Percentiles rank a stretch among this genome's conserved stretches.
Conservation (phyloP, 2,888 invertebrate species). For the Dryocosmus kuriphilus region DNA sequence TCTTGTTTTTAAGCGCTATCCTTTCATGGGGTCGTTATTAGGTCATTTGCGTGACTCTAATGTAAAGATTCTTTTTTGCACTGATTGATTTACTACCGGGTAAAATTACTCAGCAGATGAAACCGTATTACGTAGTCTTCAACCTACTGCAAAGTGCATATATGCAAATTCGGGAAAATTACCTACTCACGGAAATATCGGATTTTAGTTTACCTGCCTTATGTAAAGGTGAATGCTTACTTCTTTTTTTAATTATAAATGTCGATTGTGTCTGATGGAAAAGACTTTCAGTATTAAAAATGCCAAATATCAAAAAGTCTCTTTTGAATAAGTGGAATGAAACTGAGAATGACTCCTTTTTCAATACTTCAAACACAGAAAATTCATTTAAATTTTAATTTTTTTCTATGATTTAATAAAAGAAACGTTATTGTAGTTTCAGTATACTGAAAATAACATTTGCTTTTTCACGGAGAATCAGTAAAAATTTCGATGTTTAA, state of each 20-base stretch:
- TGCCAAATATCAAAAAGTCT: too few species aligned
- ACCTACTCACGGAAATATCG: background rate
- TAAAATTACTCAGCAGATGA: conserved; percentile 13
- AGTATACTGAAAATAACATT: too few species aligned
- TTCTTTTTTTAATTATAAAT: background rate
- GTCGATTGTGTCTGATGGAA: background rate
- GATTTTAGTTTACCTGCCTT: background rate
- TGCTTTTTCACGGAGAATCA: too few species aligned
- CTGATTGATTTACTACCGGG: conserved; percentile 20
- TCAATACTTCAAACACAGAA: too few species aligned
- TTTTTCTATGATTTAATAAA: too few species aligned
- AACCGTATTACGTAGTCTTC: background rate
- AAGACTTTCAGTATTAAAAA: too few species aligned
- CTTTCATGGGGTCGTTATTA: conserved; percentile 30
- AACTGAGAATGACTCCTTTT: too few species aligned
- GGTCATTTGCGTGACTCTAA: conserved; percentile 22
- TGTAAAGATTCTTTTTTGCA: conserved; percentile 3
- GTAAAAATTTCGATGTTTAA: too few species aligned
- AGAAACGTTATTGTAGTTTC: too few species aligned
- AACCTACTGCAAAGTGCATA: conserved; percentile 12
- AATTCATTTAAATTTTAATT: too few species aligned
- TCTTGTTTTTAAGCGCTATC: background rate
- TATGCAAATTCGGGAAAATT: conserved; percentile 24
- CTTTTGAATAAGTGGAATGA: too few species aligned
- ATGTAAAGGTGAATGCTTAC: background rate